Conservation (phyloP, 2,113 vertebrate genomes). For the Hassar affinis region DNA sequence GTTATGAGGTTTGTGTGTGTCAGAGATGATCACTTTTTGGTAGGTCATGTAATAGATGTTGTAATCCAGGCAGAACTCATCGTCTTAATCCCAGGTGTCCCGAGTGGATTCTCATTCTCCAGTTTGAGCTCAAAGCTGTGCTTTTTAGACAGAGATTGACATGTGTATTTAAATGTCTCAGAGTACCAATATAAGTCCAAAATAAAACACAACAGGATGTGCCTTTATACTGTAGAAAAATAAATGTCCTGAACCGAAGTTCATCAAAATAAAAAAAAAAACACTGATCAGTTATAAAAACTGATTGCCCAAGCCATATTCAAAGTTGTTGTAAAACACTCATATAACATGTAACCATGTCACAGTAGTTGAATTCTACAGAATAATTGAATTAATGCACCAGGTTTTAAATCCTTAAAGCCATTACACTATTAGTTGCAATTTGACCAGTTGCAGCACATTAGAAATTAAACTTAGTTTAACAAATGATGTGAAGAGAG, state of each 20-base stretch:
- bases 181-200: neutral
- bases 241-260: neutral
- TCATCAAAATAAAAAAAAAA: neutral
- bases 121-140: constrained; percentile 49
- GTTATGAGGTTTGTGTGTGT: constrained; percentile 44
- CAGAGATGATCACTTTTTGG: constrained; percentile 33
- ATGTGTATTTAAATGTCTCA: neutral
- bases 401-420: neutral
- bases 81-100: constrained; percentile 53
- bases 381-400: neutral
- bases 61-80: constrained; percentile 51
- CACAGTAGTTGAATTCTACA: neutral
- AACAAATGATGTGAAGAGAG: neutral
- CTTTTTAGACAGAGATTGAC: neutral
- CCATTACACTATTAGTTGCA: neutral
- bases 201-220: neutral
- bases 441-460: neutral
- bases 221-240: neutral
- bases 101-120: constrained; percentile 52
- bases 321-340: neutral
- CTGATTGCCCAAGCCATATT: neutral
- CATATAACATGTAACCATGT: neutral
- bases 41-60: constrained; percentile 25
- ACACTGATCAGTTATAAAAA: neutral
- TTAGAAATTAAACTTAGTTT: neutral